Conservation (phyloP, 2,888 invertebrate species). For the Thymelicus sylvestris region DNA sequence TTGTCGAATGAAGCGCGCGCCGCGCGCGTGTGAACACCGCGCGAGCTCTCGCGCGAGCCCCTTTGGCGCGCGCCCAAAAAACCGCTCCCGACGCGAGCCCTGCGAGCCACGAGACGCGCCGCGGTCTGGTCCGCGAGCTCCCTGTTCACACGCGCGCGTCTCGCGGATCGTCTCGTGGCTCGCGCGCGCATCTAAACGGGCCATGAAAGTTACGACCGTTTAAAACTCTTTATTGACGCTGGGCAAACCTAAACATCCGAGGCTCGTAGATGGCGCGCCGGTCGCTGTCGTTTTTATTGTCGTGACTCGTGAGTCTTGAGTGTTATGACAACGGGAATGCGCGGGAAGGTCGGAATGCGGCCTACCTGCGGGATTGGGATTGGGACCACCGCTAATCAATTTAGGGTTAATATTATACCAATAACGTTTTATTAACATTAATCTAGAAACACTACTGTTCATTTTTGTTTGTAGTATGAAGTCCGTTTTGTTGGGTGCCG, state of each 20-base stretch:
- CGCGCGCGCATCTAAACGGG: too few relatives aligned
- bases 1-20: too few relatives aligned
- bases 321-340: constrained; percentile 65
- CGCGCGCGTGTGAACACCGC: too few relatives aligned
- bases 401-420: constrained; percentile 82
- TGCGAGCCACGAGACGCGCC: too few relatives aligned
- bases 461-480: neutral
- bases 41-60: too few relatives aligned
- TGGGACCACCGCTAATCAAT: constrained; percentile 82
- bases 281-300: constrained; percentile 41
- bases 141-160: too few relatives aligned
- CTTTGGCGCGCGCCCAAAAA: too few relatives aligned
- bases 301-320: too few relatives aligned
- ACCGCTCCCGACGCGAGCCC: too few relatives aligned
- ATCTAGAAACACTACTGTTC: constrained; percentile 36
- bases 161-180: too few relatives aligned
- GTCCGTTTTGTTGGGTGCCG: neutral
- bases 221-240: neutral
- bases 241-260: constrained; percentile 17
- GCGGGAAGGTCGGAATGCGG: constrained; percentile 70
- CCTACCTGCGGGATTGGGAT: constrained; percentile 80
- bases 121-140: too few relatives aligned
- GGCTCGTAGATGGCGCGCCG: constrained; percentile 12
- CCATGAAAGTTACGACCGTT: neutral
- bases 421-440: constrained; percentile 82